These are phyloP conservation scores for Pteropus alecto DNA, from an alignment of 2,113 vertebrate genomes.

Conservation along the genomic window DNA sequence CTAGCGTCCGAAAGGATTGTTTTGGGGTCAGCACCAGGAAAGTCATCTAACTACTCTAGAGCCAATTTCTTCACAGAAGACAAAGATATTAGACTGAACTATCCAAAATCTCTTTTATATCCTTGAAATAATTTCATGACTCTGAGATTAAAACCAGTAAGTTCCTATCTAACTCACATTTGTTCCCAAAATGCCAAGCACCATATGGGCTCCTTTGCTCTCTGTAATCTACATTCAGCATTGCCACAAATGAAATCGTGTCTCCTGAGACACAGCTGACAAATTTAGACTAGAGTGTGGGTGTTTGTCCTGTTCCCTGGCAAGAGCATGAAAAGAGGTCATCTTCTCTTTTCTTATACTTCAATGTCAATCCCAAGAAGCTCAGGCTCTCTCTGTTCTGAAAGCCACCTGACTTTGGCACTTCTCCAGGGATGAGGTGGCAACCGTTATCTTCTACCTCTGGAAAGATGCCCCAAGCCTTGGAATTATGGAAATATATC, in stretches of 20 bases:
- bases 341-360: not conserved
- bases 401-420: not conserved
- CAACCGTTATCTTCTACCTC: not conserved
- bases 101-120: not conserved
- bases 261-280: conserved; percentile 32
- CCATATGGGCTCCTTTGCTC: conserved; percentile 34
- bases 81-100: not conserved
- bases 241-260: conserved; percentile 34
- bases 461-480: not conserved
- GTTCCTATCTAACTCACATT: conserved; percentile 26
- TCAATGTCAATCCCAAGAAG: not conserved
- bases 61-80: not conserved
- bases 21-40: not conserved
- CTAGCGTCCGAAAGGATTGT: not conserved
- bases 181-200: conserved; percentile 49
- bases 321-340: not conserved
- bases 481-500: not conserved
- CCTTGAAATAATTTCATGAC: conserved; percentile 42
- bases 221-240: conserved; percentile 30
- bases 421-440: not conserved
- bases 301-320: not conserved
- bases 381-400: not conserved
- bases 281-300: conserved; percentile 46
- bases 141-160: conserved; percentile 31
- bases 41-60: not conserved